Base-by-base conservation (phyloP, 2,888 invertebrate genomes). In the Ametastegia equiseti region DNA sequence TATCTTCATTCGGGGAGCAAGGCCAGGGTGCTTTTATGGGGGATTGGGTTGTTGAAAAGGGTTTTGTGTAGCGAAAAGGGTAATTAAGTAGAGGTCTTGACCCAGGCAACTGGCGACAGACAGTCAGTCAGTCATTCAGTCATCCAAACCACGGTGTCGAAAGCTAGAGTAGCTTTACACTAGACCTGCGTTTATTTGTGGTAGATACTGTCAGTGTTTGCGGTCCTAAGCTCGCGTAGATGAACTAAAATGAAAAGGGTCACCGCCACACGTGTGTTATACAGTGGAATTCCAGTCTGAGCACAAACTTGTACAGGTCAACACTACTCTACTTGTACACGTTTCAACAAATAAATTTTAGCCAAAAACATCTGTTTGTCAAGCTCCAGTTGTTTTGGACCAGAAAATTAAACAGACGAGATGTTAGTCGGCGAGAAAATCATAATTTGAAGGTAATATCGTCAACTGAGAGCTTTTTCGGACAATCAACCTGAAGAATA, bases 101-200 rank as follows among this genome's bases (percentile, higher is more conserved):
- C 33, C 30, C 30, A 7, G 33, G n/a, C 6, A 6, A 63, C 63
- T 63, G 13, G 33, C 33, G 63, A 63, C 33, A 33, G 33, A 30
- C 63, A 33, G 30, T 33, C 63, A 63, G n/a, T 63, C 30, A 63
- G 63, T 63, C 63, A 33, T 15, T 33, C 63, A 63, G n/a, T 63
- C 30, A 63, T 27, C n/a, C 30, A 33, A 7, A 63, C 63, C 63
- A 15, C 63, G 33, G 54, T 63, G 33, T 33, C 30, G 63, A 63
- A 63, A 63, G 33, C 63, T 2, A n/a, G 33, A 63, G 63, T 7
- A 30, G 63, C 6, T 30, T 63, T 63, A 23, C 11, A 54, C 9
- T 2, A 54, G 11, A 54, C 54, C 54, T 23, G 11, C 23, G 54
- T 54, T 54, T 54, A 54, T 54, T 54, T 54, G 54, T 23, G 23